Evolutionary conservation across 2,888 invertebrate genomes (phyloP), one percentile per base, ranked within the genome.

Genomic region (Cerceris rybyensis): DNA sequence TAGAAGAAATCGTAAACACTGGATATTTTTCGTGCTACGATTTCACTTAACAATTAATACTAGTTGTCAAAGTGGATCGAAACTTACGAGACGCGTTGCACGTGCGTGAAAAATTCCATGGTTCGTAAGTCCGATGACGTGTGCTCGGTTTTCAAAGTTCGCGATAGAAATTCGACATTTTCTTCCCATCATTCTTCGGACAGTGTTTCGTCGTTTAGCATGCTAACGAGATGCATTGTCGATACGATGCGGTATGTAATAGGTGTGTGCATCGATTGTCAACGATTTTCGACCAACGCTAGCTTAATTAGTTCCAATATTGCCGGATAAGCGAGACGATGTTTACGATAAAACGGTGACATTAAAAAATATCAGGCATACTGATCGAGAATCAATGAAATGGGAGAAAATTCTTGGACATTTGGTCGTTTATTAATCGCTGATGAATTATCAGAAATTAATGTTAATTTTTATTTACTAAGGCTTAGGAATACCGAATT

Each of bases 191-290:
- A 70, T 77, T 84, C 66, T 82, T 75, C 84, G 74, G 72, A 88
- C 81, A 75, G 85, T 87, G 86, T 86, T 88, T 88, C 79, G 81
- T 87, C 80, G 81, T 87, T 86, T 83, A 84, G 80, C 84, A 86
- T 80, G 81, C 75, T 79, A 82, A 78, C 75, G 41, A 54, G n/a
- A 58, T 11, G n/a, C 39, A 66, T 80, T 75, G 79, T 82, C 73
- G 66, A 68, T 81, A 82, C 54, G 82, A 75, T 71, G 72, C 73
- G 77, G 72, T 65, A 60, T 78, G 74, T 85, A 75, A 61, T 74
- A 75, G 72, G 65, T 77, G 75, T 77, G 78, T 77, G 78, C 78
- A 72, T 75, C 76, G 84, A 85, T 70, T 84, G 72, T 84, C 84
- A 85, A 85, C 84, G 84, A 85, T 85, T 77, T 80, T 78, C 76